A percentile compares a stretch with the other conserved stretches of the same genome.
These are phyloP conservation scores for Pteronura brasiliensis DNA, from an alignment of 2,113 vertebrate genomes.

Conservation along the genomic window DNA sequence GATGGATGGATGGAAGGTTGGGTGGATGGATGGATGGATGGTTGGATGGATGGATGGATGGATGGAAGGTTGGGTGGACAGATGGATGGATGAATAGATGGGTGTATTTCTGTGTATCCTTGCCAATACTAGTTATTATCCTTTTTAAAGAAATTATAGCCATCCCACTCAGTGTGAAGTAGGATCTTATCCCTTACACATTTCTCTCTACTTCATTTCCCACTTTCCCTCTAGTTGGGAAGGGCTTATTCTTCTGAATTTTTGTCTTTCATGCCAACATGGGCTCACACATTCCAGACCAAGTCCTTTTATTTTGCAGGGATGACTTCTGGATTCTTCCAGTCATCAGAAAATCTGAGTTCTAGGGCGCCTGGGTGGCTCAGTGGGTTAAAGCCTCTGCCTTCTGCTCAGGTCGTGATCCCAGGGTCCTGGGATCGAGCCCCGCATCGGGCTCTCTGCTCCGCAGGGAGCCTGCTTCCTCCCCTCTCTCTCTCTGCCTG, in stretches of 20 bases:
- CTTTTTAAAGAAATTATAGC: background rate
- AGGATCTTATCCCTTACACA: background rate
- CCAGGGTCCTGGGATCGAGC: too few relatives aligned
- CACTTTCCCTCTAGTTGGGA: background rate
- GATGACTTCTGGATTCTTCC: background rate
- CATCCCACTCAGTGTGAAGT: background rate
- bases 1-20: too few relatives aligned
- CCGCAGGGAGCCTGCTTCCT: too few relatives aligned
- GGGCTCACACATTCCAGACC: background rate
- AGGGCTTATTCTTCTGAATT: background rate
- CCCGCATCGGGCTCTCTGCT: too few relatives aligned
- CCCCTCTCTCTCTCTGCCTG: too few relatives aligned
- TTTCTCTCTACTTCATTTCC: background rate
- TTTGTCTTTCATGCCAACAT: background rate
- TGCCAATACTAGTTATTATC: background rate
- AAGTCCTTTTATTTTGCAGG: background rate
- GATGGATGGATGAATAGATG: background rate
- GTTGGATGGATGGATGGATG: too few relatives aligned
- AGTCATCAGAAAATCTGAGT: background rate
- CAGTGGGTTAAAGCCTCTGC: too few relatives aligned
- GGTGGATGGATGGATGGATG: too few relatives aligned
- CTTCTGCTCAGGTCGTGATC: too few relatives aligned
- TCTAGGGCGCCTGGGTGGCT: too few relatives aligned
- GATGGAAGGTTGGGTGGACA: too few relatives aligned
- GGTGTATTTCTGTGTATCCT: background rate